Conservation (phyloP, 2,113 vertebrate genomes). For the Enhydra lutris region DNA sequence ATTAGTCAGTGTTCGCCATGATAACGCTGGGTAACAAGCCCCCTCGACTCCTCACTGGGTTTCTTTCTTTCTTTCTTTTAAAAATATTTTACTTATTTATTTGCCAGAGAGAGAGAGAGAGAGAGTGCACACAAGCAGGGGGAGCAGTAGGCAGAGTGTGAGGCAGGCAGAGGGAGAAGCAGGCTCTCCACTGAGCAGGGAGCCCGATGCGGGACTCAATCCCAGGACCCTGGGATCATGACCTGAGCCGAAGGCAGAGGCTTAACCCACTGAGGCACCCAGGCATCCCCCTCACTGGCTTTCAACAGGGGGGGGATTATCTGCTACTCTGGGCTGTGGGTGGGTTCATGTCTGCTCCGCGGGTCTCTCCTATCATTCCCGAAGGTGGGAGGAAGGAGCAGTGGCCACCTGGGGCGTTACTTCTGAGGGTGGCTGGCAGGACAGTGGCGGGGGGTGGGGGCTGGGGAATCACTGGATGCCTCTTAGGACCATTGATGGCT, state of each 20-base stretch:
- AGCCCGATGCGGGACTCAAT: too few relatives aligned
- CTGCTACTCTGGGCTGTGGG: background rate
- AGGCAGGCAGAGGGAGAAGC: too few relatives aligned
- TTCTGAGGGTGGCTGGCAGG: background rate
- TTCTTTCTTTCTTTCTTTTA: background rate
- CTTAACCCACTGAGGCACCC: too few relatives aligned
- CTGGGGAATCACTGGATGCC: rapidly evolving
- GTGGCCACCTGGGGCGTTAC: rapidly evolving
- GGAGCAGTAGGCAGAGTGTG: too few relatives aligned
- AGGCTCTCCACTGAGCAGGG: too few relatives aligned
- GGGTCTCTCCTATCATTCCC: background rate
- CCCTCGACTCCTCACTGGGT: background rate
- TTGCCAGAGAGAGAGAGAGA: too few relatives aligned
- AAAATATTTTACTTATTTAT: too few relatives aligned
- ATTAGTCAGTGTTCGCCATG: background rate
- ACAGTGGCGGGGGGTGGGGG: background rate
- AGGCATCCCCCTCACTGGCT: background rate
- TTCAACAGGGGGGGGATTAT: background rate
- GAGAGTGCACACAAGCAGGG: too few relatives aligned
- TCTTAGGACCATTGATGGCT: rapidly evolving
- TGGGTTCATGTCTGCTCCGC: background rate
- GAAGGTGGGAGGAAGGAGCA: background rate
- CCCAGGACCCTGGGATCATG: too few relatives aligned
- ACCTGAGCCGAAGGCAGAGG: too few relatives aligned
- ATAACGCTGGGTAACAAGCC: rapidly evolving